Base-by-base conservation (phyloP, 2,888 invertebrate species). In the Labia minor region DNA sequence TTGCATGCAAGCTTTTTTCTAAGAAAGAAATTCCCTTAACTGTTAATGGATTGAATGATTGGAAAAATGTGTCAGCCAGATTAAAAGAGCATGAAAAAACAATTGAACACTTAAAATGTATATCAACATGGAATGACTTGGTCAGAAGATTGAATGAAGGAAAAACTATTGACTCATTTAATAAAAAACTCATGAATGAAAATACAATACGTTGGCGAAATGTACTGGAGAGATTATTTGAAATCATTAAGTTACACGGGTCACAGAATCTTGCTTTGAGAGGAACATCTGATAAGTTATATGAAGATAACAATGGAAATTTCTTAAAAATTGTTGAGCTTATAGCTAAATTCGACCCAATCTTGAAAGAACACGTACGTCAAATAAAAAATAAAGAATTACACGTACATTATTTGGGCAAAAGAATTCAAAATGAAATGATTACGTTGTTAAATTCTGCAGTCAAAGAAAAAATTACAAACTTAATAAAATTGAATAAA, bases 401-500 rank as follows among this genome's bases (percentile, higher is more conserved):
- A 4, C n/a, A n/a, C n/a, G n/a, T n/a, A n/a, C 49, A 49, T 49
- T 49, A 49, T 16, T 49, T 49, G n/a, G 49, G 49, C 14, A 16
- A n/a, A 8, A 4, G 14, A 2, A 8, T 49, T 49, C 49, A 62
- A 26, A 66, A 66, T 49, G 66, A 66, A 49, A 26, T 66, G 10
- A 66, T 66, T n/a, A 16, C n/a, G 16, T 19, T 66, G 8, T 62
- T 66, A 26, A 21, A 21, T 6, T 62, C 10, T 18, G 21, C 16
- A 26, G 16, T 66, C 11, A 26, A 26, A 18, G 8, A 14, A 61
- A 21, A 21, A 21, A 49, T 66, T n/a, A 16, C 62, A 8, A 21
- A 16, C 19, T 37, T 21, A n/a, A 6, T 66, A 11, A 66, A 66
- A 20, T 62, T 26, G 26, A 33, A 63, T 1, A 67, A 68, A 65